Percentiles rank a stretch among this genome's conserved stretches.
Evolutionary conservation across 2,888 invertebrate species (phyloP).

Genomic region (Chironomus tentans): DNA sequence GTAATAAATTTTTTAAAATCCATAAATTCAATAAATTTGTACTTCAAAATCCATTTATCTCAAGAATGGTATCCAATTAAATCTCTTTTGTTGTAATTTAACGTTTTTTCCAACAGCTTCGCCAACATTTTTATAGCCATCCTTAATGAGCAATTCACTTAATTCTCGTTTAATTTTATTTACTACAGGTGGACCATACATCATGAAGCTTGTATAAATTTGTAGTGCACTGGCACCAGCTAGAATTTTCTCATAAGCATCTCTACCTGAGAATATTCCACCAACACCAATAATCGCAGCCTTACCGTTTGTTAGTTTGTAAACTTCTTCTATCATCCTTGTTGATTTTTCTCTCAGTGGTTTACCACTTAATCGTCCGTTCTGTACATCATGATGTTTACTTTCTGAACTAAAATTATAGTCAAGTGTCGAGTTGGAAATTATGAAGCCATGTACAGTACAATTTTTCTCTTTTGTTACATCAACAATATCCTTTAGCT

Average conservation of each 20-base stretch:
- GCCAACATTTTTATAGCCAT: slow-evolving; percentile 58
- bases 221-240: slow-evolving; percentile 91
- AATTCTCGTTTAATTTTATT: slow-evolving; percentile 73
- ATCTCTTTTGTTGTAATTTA: not conserved
- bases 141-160: slow-evolving; percentile 52
- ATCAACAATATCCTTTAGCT: slow-evolving; percentile 70
- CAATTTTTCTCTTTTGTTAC: slow-evolving; percentile 54
- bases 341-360: slow-evolving; percentile 78
- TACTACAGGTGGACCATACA: slow-evolving; percentile 76
- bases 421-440: slow-evolving; percentile 87
- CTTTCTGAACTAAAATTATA: slow-evolving; percentile 55
- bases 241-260: slow-evolving; percentile 89
- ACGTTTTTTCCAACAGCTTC: slow-evolving; percentile 62
- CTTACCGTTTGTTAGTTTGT: slow-evolving; percentile 67
- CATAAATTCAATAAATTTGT: not conserved
- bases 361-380: slow-evolving; percentile 87
- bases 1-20: no score
- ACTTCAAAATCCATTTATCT: not conserved
- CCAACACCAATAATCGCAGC: slow-evolving; percentile 93
- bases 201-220: slow-evolving; percentile 80
- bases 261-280: slow-evolving; percentile 77
- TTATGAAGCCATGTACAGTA: slow-evolving; percentile 81
- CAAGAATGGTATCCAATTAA: not conserved
- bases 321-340: slow-evolving; percentile 77
- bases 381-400: slow-evolving; percentile 47